Conservation (phyloP, 1,140 invertebrate genomes). For the Macrosteles quadrilineatus region DNA sequence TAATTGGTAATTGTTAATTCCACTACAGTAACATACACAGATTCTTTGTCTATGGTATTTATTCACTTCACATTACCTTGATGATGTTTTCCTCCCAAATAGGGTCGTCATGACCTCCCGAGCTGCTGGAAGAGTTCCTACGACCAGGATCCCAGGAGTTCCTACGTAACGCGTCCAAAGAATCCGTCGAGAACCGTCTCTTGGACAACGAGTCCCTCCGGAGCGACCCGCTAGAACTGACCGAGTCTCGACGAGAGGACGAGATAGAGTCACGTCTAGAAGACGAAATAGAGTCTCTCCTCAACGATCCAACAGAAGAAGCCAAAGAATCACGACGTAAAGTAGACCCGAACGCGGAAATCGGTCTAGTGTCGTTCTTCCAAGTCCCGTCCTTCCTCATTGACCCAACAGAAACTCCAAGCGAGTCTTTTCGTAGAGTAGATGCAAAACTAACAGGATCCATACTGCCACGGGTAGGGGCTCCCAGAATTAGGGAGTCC, state of each 20-base stretch:
- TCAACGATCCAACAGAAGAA: conserved; percentile 70
- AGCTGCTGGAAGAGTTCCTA: conserved; percentile 59
- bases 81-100: conserved; percentile 50
- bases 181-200: conserved; percentile 68
- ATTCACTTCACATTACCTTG: too few species aligned
- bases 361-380: background rate
- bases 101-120: conserved; percentile 57
- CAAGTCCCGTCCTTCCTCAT: conserved; percentile 43
- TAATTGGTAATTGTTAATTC: too few species aligned
- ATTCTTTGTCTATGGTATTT: too few species aligned
- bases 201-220: conserved; percentile 44
- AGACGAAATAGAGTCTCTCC: conserved; percentile 68
- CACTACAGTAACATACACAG: too few species aligned
- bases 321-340: conserved; percentile 50
- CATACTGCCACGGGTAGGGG: conserved; percentile 28
- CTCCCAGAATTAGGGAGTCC: conserved; percentile 52
- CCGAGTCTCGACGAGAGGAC: conserved; percentile 41
- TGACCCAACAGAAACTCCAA: conserved; percentile 55
- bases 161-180: conserved; percentile 58
- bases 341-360: conserved; percentile 30
- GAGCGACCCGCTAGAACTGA: conserved; percentile 34
- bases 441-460: conserved; percentile 69
- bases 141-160: conserved; percentile 67
- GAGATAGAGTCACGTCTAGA: conserved; percentile 60
- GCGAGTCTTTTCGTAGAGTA: conserved; percentile 59